phyloP scores from a whole-genome alignment of 2,113 vertebrate genomes.

The Tragelaphus scriptus region DNA sequence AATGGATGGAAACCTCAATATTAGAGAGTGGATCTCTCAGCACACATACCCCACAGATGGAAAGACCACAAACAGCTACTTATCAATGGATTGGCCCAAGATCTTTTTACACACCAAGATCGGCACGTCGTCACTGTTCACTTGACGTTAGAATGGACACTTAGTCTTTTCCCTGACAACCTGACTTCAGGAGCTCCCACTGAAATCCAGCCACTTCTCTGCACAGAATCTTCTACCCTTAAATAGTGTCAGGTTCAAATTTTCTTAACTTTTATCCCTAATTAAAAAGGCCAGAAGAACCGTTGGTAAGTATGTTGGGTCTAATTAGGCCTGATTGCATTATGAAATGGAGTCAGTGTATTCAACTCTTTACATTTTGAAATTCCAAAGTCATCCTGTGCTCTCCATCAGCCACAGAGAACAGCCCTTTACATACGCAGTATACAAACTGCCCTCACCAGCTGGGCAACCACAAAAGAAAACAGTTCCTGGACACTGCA shows the following conservation, averaged over 20 bases:
- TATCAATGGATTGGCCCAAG: background rate
- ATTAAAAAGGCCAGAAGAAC: slow-evolving; percentile 54
- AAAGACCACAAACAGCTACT: background rate
- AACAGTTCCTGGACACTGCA: background rate
- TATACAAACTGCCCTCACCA: background rate
- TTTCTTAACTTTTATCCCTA: slow-evolving; percentile 49
- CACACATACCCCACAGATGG: background rate
- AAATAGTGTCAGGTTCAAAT: slow-evolving; percentile 33
- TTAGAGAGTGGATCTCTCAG: background rate
- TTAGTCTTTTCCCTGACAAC: background rate
- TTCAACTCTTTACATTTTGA: slow-evolving; percentile 21
- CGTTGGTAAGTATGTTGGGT: slow-evolving; percentile 48
- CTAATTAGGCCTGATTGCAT: slow-evolving; percentile 50
- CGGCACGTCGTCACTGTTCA: background rate
- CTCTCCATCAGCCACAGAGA: background rate
- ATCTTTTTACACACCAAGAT: background rate
- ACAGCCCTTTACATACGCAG: background rate
- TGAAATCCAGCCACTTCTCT: slow-evolving; percentile 18
- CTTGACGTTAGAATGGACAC: background rate
- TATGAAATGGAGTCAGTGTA: slow-evolving; percentile 12
- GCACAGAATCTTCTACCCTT: slow-evolving; percentile 22
- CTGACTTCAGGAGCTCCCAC: background rate
- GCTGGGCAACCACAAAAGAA: background rate
- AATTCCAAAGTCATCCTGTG: slow-evolving; percentile 37
- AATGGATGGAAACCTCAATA: background rate